These are phyloP conservation scores for Notolepis coatsorum DNA, from an alignment of 2,797 vertebrate genomes.

Conservation along the genomic window DNA sequence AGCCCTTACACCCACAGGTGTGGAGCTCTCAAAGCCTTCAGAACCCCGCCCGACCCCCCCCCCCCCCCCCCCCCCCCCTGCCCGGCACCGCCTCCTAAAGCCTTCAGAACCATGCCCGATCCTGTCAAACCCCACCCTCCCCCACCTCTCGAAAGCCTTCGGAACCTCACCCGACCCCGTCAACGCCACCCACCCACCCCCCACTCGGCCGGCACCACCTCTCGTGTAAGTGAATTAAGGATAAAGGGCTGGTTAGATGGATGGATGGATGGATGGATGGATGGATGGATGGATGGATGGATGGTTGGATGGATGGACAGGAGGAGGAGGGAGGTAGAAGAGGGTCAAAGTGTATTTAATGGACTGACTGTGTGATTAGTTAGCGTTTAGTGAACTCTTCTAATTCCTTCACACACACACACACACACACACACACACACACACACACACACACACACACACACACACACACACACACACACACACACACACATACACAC, in stretches of 20 bases:
- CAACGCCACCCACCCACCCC: not conserved
- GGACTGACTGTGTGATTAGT: conserved; percentile 44
- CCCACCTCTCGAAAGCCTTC: not conserved
- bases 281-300: conserved; percentile 41
- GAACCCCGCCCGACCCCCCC: conserved; percentile 51
- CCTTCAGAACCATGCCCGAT: too few relatives aligned
- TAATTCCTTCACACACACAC: conserved; percentile 49
- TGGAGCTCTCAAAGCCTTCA: conserved; percentile 76
- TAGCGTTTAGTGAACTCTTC: conserved; percentile 55
- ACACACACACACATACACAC: not conserved
- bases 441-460: not conserved
- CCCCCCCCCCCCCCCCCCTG: conserved; percentile 1
- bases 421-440: not conserved
- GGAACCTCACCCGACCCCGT: conserved; percentile 21
- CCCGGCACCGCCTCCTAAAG: conserved; percentile 23
- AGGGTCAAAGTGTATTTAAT: conserved; percentile 56
- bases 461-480: conserved; percentile 3
- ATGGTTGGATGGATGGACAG: conserved; percentile 18
- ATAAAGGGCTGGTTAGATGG: conserved; percentile 29
- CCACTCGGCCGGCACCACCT: conserved; percentile 16
- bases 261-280: conserved; percentile 33
- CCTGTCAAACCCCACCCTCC: not conserved
- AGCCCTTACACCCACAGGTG: conserved; percentile 84
- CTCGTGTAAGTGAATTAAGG: too few relatives aligned
- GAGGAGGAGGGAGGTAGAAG: conserved; percentile 47